Conservation (phyloP, 23 tunicate genomes). For the Trididemnum clinides region DNA sequence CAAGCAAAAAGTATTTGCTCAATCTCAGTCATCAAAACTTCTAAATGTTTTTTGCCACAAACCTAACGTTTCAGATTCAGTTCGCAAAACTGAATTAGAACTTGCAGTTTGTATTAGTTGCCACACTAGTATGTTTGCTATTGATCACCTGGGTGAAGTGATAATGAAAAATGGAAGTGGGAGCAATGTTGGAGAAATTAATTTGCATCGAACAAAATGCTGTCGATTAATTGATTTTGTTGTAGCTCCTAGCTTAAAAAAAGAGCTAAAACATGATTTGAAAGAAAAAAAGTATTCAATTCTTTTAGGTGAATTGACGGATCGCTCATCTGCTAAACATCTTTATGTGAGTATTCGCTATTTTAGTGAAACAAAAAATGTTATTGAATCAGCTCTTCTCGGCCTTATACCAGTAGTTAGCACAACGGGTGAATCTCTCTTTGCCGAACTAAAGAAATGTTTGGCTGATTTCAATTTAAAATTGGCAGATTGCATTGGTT, state of each 20-base stretch:
- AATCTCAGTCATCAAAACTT: slow-evolving; percentile 6
- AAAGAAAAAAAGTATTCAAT: slow-evolving; percentile 3
- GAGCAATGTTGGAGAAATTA: not conserved
- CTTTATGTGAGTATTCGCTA: slow-evolving; percentile 1
- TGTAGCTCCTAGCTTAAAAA: slow-evolving; percentile 6
- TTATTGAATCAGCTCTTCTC: not conserved
- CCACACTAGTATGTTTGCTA: not conserved
- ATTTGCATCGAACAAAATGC: slow-evolving; percentile 32
- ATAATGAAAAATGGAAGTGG: not conserved
- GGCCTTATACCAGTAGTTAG: slow-evolving; percentile 24
- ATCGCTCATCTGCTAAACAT: not conserved
- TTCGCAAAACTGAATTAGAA: slow-evolving; percentile 10
- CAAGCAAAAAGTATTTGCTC: slow-evolving; percentile 12
- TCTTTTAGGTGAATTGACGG: not conserved
- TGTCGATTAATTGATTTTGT: not conserved
- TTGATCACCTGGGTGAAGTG: slow-evolving; percentile 22
- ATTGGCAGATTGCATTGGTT: slow-evolving; percentile 22
- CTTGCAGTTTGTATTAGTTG: slow-evolving; percentile 7
- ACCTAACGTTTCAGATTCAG: not conserved
- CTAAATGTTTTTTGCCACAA: not conserved
- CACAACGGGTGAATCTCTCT: not conserved
- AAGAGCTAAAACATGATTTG: not conserved
- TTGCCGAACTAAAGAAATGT: not conserved
- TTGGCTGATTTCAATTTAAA: not conserved
- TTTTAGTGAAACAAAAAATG: not conserved